phyloP scores from a whole-genome alignment of 2,888 invertebrate species.

The Agapostemon virescens region DNA sequence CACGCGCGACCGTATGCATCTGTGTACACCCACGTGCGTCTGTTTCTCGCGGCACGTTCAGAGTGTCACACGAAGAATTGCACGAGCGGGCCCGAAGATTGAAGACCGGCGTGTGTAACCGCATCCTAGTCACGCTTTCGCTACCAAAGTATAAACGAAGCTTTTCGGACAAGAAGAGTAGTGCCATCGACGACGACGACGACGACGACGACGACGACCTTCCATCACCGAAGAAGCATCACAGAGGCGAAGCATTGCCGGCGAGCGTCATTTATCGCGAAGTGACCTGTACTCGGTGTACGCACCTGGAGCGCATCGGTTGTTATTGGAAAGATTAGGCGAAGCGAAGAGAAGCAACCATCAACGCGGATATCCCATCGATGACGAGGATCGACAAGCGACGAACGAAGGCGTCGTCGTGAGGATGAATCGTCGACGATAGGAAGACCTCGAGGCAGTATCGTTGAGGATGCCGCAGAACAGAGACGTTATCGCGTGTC shows the following conservation, averaged over 20 bases:
- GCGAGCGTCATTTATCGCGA: background rate
- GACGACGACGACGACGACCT: too few species aligned
- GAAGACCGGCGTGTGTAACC: slow-evolving; percentile 36
- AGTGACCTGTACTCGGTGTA: background rate
- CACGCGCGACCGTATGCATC: slow-evolving; percentile 7
- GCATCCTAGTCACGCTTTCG: slow-evolving; percentile 51
- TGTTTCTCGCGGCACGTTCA: slow-evolving; percentile 33
- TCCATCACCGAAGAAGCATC: background rate
- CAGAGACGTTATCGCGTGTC: slow-evolving; percentile 29
- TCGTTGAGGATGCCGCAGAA: slow-evolving; percentile 48
- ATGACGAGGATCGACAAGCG: slow-evolving; percentile 15
- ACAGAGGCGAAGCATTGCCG: background rate
- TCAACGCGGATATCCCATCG: background rate
- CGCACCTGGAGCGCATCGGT: background rate
- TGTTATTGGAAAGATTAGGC: slow-evolving; percentile 3
- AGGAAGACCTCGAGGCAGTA: slow-evolving; percentile 7
- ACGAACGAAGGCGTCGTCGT: background rate
- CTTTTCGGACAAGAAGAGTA: background rate
- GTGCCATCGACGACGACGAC: too few species aligned
- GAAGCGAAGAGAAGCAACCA: too few species aligned
- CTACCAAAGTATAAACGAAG: slow-evolving; percentile 50
- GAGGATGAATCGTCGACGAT: slow-evolving; percentile 20
- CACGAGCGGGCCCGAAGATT: background rate
- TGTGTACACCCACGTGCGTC: slow-evolving; percentile 54
- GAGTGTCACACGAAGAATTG: slow-evolving; percentile 29